Percentiles rank a stretch among this genome's conserved stretches.
Conservation (phyloP, 2,888 invertebrate species). For the Pseudanteris insignis region DNA sequence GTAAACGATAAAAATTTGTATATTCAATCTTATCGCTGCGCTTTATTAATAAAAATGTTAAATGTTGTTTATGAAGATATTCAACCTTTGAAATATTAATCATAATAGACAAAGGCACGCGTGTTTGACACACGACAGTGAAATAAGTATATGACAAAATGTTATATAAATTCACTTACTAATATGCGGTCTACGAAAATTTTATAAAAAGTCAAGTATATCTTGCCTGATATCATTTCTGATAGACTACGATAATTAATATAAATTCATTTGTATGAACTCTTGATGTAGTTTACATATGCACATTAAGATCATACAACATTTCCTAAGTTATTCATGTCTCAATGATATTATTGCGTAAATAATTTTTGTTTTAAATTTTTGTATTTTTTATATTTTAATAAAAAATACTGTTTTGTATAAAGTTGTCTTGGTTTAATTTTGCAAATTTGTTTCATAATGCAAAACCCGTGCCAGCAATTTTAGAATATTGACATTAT, state of each 20-base stretch:
- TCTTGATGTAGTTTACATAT: conserved; percentile 29
- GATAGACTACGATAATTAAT: conserved; percentile 36
- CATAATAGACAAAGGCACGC: conserved; percentile 8
- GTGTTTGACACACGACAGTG: conserved; percentile 37
- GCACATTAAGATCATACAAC: conserved; percentile 25
- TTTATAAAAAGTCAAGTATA: conserved; percentile 29
- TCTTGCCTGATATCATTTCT: conserved; percentile 37
- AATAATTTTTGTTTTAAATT: conserved; percentile 12
- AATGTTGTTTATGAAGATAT: conserved; percentile 39
- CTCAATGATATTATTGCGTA: conserved; percentile 34
- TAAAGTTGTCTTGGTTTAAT: neutral
- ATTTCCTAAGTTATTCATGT: conserved; percentile 28
- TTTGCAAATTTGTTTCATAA: neutral
- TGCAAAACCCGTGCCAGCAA: no score
- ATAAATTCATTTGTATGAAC: conserved; percentile 39
- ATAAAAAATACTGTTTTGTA: no score
- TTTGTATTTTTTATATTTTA: no score
- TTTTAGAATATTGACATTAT: no score
- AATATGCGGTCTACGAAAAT: conserved; percentile 12
- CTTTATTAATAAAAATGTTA: conserved; percentile 43
- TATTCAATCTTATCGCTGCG: conserved; percentile 33
- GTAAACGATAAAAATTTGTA: conserved; percentile 26
- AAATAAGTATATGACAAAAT: conserved; percentile 18
- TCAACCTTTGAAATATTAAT: conserved; percentile 20
- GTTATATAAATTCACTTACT: conserved; percentile 19